Base-by-base conservation (phyloP, 2,113 vertebrate species). In the Anser brachyrhynchus region DNA sequence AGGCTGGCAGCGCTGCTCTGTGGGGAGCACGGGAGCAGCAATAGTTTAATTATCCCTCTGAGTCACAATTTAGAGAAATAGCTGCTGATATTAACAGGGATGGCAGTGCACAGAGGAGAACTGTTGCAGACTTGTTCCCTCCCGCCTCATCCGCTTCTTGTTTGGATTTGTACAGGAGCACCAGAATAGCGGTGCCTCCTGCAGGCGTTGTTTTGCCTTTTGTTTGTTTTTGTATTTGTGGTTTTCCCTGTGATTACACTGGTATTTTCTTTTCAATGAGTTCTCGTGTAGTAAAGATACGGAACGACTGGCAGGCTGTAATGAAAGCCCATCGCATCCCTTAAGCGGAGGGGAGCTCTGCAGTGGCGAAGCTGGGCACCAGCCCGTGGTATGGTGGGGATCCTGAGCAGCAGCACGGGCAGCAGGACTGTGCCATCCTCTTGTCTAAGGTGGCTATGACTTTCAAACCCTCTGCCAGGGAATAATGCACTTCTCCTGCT, bases 41-140 rank as follows among this genome's bases (percentile, higher is more conserved):
- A 65, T 23, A 54, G 75, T 83, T 95, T 85, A 94, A 95, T 97
- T 67, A 93, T 80, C 92, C 94, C 91, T 89, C 31, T 4, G 89
- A 57, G 92, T 16, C 71, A n/a, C n/a, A 66, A 13, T 35, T 44
- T 57, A 52, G 75, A 84, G 51, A 37, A 89, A 65, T 64, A 73
- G 82, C 88, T 79, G 81, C 80, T 83, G 70, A 16, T 37, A 10
- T 74, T 79, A 70, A 86, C 18, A 77, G 85, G 65, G 46, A 89
- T 33, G 61, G 83, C 67, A 62, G 75, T 7, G n/a, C 29, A 10
- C 33, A 44, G 46, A n/a, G 74, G 10, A 78, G 19, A 6, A 2
- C 9, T 46, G 44, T 11, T 37, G 57, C 28, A 8, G 11, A 52
- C 70, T 93, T 19, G 3, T 84, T 89, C 66, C n/a, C 35, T 44